Base-by-base conservation (phyloP, 2,797 vertebrate species). In the Urosaurus nigricauda region DNA sequence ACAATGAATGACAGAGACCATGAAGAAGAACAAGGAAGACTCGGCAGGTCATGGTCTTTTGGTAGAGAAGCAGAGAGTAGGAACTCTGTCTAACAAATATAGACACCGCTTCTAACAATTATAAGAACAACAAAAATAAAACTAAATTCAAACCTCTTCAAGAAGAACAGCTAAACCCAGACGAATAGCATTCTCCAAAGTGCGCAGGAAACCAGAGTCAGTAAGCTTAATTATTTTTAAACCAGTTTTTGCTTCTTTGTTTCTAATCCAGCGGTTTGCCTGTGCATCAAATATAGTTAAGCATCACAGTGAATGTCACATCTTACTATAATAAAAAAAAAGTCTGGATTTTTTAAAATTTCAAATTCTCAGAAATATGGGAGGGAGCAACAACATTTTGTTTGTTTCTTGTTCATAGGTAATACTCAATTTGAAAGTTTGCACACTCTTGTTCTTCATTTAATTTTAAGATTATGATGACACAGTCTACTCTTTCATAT, bases 191-290 rank as follows among this genome's bases (percentile, higher is more conserved):
- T 98, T 98, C 95, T 98, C 98, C 14, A 98, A 95, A 0, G 94
- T 98, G 14, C 96, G 96, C 17, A 98, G 97, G 90, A 98, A 98
- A 84, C 91, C 96, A 35, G 89, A 71, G 84, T 98, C 98, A 0
- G 97, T 98, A 43, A 98, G 96, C 92, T 98, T 98, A 94, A 98
- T 98, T 90, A 98, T 96, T 90, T 98, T 98, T 68, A 98, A 96
- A 32, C 97, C 97, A 68, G 95, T 95, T 93, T 95, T 98, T 60
- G 92, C 93, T 95, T 98, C 98, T 93, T 97, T 98, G 86, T 97
- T 97, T 80, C 97, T 97, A 92, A 98, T 98, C 98, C 97, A 98
- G 40, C 96, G 96, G 93, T 98, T 98, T 12, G 98, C 97, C 98
- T 98, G 87, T 98, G 85, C 24, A 73, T 35, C 71, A 91, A 85